A percentile compares a stretch with the other conserved stretches of the same genome.
These are phyloP conservation scores for Torymus aiolomorphi DNA, from an alignment of 2,888 invertebrate species.

Conservation along the genomic window DNA sequence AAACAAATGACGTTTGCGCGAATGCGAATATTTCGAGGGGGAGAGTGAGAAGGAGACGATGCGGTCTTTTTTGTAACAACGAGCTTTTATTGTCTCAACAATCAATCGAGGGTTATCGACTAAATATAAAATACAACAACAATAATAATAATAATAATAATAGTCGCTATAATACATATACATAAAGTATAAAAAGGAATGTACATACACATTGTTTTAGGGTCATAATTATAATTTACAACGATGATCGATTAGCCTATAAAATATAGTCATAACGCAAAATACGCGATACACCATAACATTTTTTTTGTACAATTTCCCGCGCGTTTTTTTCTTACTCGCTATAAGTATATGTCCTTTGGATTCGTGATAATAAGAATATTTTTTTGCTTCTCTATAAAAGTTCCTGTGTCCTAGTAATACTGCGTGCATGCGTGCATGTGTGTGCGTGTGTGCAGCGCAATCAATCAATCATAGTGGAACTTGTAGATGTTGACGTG, in stretches of 20 bases:
- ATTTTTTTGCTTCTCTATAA: slow-evolving; percentile 9
- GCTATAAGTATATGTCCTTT: neutral
- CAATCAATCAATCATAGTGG: slow-evolving; percentile 61
- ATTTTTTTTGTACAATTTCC: slow-evolving; percentile 3
- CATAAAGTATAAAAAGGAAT: neutral
- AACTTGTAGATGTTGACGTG: slow-evolving; percentile 78
- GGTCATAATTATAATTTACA: slow-evolving; percentile 15
- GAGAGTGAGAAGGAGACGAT: no score
- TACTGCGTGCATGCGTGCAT: neutral
- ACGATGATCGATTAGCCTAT: neutral
- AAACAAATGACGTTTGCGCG: neutral
- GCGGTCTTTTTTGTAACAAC: slow-evolving; percentile 34
- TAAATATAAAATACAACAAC: slow-evolving; percentile 16
- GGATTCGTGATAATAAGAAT: neutral
- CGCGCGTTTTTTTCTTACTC: neutral
- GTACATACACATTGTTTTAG: no score
- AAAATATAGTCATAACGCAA: neutral
- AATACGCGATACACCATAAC: neutral
- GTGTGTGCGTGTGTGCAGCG: neutral
- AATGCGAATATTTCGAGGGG: no score
- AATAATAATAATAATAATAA: no score
- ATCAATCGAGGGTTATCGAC: slow-evolving; percentile 12
- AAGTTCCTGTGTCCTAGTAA: neutral
- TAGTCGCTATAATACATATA: slow-evolving; percentile 10
- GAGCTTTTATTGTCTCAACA: slow-evolving; percentile 44